These are phyloP conservation scores for Eurytoma adleriae DNA, from an alignment of 2,888 invertebrate genomes.

Conservation along the genomic window DNA sequence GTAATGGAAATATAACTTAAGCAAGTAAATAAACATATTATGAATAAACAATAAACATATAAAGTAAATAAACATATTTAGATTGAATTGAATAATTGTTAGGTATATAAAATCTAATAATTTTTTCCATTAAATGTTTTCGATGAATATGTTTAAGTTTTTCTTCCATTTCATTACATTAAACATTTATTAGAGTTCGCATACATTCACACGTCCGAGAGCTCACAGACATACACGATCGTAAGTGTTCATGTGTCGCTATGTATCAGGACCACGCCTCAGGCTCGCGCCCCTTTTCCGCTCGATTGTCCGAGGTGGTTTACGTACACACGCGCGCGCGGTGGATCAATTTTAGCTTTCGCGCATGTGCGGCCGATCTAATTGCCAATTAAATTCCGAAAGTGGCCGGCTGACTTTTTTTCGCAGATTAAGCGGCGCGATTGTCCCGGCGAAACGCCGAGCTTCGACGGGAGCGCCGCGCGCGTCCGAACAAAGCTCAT, in stretches of 20 bases:
- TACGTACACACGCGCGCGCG: not conserved
- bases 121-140: too few species aligned
- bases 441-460: not conserved
- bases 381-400: slow-evolving; percentile 17
- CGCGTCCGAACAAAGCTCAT: not conserved
- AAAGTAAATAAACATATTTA: too few species aligned
- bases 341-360: slow-evolving; percentile 25
- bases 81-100: too few species aligned
- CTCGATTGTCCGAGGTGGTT: slow-evolving; percentile 15
- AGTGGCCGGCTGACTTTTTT: not conserved
- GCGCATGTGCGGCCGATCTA: not conserved
- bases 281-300: not conserved
- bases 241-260: not conserved
- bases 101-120: too few species aligned
- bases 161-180: not conserved
- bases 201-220: not conserved
- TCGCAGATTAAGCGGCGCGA: not conserved
- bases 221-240: not conserved
- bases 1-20: too few species aligned
- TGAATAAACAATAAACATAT: too few species aligned
- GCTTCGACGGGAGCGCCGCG: not conserved
- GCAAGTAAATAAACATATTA: too few species aligned
- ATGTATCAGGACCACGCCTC: slow-evolving; percentile 5
- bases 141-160: not conserved
- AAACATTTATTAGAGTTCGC: not conserved